phyloP scores from a whole-genome alignment of 2,113 vertebrate genomes.

The Trematocara marginatum region DNA sequence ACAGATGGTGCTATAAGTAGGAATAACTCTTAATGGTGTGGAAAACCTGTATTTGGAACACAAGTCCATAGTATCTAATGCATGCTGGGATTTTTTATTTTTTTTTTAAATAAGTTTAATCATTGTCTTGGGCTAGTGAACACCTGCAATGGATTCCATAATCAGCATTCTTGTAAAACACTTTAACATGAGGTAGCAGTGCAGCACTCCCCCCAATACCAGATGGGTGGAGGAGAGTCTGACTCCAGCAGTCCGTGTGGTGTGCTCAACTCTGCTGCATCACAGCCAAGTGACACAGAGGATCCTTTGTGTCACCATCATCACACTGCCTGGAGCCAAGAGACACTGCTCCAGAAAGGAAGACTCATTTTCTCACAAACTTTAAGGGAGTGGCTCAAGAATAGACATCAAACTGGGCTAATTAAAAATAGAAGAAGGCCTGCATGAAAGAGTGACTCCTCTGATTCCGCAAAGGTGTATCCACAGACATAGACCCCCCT shows the following conservation, averaged over 20 bases:
- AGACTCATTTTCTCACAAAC: slow-evolving; percentile 57
- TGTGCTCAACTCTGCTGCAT: slow-evolving; percentile 37
- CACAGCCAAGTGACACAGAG: slow-evolving; percentile 61
- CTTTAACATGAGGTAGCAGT: slow-evolving; percentile 13
- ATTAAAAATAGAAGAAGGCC: slow-evolving; percentile 64
- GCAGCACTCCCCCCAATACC: neutral
- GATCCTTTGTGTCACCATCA: slow-evolving; percentile 64
- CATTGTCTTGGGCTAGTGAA: neutral
- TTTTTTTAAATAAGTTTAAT: neutral
- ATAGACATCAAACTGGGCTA: slow-evolving; percentile 65
- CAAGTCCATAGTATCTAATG: neutral
- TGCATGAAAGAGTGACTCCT: slow-evolving; percentile 31
- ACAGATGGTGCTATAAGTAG: slow-evolving; percentile 47
- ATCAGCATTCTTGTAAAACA: slow-evolving; percentile 8
- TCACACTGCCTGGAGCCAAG: slow-evolving; percentile 51
- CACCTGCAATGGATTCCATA: neutral
- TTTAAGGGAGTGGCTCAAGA: slow-evolving; percentile 61
- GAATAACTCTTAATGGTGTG: slow-evolving; percentile 2
- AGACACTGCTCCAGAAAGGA: slow-evolving; percentile 62
- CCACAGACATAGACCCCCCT: neutral
- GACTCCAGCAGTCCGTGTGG: slow-evolving; percentile 27
- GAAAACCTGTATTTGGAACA: slow-evolving; percentile 16
- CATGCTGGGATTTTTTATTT: neutral
- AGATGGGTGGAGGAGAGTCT: slow-evolving; percentile 34
- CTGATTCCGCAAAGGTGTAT: slow-evolving; percentile 3